These are phyloP conservation scores for Rhabdophis nuchalis DNA, from an alignment of 2,797 vertebrate species.

Conservation along the genomic window DNA sequence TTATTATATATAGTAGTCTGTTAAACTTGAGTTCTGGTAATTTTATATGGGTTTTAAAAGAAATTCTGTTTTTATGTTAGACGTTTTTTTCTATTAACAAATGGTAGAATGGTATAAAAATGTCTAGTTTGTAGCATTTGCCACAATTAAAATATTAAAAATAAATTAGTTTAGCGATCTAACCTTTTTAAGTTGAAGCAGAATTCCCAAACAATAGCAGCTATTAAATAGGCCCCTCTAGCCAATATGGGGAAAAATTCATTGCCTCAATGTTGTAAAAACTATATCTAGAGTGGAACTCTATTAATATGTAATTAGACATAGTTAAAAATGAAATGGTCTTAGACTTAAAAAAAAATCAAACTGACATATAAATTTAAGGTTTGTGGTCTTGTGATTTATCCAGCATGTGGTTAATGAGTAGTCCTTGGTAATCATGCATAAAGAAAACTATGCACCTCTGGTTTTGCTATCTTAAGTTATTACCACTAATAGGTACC, in stretches of 20 bases:
- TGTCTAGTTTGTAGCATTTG: neutral
- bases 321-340: neutral
- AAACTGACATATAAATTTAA: conserved; percentile 8
- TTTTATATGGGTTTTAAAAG: neutral
- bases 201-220: neutral
- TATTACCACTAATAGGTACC: neutral
- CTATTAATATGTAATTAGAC: neutral
- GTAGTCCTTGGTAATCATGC: conserved; percentile 40
- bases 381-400: conserved; percentile 51
- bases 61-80: neutral
- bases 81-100: neutral
- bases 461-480: conserved; percentile 30
- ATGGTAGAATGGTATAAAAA: neutral
- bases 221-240: neutral
- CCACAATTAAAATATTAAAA: neutral
- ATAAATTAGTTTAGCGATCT: neutral
- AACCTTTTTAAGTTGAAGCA: neutral
- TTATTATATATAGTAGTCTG: neutral
- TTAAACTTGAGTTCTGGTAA: neutral
- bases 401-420: conserved; percentile 51
- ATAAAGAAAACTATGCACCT: conserved; percentile 23
- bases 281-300: neutral
- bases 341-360: neutral
- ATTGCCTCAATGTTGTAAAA: neutral
- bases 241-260: neutral